Evolutionary conservation across 30 jellyfish, hydroid and myxozoan genomes (phyloP).

Genomic region (Chrysaora quinquecirrha): DNA sequence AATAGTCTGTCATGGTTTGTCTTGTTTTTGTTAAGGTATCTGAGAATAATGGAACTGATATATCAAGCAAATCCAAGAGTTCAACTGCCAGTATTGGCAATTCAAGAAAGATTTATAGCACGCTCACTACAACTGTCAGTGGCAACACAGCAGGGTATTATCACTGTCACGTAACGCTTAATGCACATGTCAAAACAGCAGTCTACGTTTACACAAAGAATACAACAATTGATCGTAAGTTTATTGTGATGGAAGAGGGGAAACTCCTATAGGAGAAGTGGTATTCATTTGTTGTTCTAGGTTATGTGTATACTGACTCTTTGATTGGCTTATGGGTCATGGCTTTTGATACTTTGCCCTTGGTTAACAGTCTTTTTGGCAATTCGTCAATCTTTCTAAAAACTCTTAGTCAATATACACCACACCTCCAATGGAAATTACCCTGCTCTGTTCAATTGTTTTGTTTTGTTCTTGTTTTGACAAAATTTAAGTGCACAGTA

Average conservation of each 20-base stretch:
- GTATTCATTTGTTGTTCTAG: no score
- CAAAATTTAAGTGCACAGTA: no score
- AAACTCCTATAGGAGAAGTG: no score
- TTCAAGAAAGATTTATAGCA: slow-evolving; percentile 1
- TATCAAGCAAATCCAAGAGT: slow-evolving; percentile 7
- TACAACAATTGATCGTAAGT: slow-evolving; percentile 5
- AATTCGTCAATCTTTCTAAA: not conserved
- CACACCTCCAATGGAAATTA: no score
- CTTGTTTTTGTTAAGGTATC: not conserved
- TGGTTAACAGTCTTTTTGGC: not conserved
- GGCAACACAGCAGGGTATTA: slow-evolving; percentile 12
- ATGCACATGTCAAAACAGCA: not conserved
- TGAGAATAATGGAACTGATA: slow-evolving; percentile 12
- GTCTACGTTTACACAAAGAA: slow-evolving; percentile 8
- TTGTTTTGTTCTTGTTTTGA: no score
- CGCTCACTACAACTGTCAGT: not conserved
- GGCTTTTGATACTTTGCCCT: no score
- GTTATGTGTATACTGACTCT: not conserved
- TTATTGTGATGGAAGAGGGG: not conserved
- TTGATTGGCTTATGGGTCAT: no score
- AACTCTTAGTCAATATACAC: no score
- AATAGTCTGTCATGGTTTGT: not conserved
- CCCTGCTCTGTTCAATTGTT: no score
- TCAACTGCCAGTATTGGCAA: not conserved
- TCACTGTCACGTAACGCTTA: not conserved